Evolutionary conservation across 2,113 vertebrate species (phyloP).

Genomic region (Petrocephalus microphthalmus): DNA sequence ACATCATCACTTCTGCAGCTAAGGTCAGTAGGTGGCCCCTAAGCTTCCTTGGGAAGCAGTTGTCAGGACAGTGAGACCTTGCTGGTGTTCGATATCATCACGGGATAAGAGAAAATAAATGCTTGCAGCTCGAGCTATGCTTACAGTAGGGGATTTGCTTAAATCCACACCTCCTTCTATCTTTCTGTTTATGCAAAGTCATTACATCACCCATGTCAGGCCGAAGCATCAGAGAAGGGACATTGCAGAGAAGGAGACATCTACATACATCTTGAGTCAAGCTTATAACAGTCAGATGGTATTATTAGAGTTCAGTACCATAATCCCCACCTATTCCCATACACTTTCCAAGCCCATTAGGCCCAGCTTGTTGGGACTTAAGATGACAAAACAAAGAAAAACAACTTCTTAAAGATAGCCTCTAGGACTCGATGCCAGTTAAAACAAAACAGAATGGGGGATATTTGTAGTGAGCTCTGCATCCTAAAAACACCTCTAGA

Average conservation of each 20-base stretch:
- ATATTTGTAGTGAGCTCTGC: background rate
- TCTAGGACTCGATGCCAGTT: background rate
- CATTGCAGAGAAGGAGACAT: background rate
- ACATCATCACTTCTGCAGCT: slow-evolving; percentile 9
- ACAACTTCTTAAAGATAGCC: background rate
- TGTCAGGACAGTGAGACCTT: slow-evolving; percentile 1
- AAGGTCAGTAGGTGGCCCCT: background rate
- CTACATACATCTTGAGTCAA: slow-evolving; percentile 7
- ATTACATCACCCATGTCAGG: background rate
- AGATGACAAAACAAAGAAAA: background rate
- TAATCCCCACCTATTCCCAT: background rate
- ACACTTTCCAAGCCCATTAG: background rate
- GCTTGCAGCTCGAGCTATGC: background rate
- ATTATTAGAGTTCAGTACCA: background rate
- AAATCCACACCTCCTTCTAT: background rate
- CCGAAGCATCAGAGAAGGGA: background rate
- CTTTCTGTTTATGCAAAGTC: background rate
- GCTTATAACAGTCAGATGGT: slow-evolving; percentile 6
- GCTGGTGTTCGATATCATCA: background rate
- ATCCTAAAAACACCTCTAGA: background rate
- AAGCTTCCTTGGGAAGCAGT: slow-evolving; percentile 2
- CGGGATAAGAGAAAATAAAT: background rate
- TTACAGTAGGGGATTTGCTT: background rate
- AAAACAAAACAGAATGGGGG: background rate
- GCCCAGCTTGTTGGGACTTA: background rate